phyloP scores from a whole-genome alignment of 2,113 vertebrate genomes.

The Mesitornis unicolor region DNA sequence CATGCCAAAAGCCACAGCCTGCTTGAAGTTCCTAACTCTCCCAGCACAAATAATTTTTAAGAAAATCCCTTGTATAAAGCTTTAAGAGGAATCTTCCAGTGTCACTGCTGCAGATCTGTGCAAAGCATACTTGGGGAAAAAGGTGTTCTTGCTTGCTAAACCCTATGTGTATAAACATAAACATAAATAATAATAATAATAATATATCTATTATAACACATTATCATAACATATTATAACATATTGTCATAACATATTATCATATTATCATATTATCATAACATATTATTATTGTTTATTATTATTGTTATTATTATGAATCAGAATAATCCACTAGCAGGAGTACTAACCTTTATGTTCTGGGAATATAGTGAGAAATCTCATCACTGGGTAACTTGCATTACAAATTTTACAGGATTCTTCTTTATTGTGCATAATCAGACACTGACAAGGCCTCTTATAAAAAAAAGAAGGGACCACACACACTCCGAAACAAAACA shows the following conservation, averaged over 20 bases:
- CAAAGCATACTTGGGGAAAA: background rate
- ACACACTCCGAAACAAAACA: background rate
- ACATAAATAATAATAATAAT: no score
- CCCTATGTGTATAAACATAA: background rate
- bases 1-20: background rate
- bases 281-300: no score
- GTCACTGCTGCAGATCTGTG: background rate
- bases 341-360: background rate
- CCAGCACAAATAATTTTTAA: background rate
- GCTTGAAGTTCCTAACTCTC: background rate
- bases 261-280: no score
- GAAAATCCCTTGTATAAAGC: background rate
- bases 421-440: background rate
- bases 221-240: no score
- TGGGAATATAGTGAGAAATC: background rate
- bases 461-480: background rate
- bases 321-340: background rate
- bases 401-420: background rate
- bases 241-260: no score
- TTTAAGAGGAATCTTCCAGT: background rate
- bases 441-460: background rate
- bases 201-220: no score
- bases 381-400: background rate
- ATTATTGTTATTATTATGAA: no score
- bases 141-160: rapidly evolving